These are phyloP conservation scores for Sinosuthora webbiana DNA, from an alignment of 2,113 vertebrate species.

Conservation along the genomic window DNA sequence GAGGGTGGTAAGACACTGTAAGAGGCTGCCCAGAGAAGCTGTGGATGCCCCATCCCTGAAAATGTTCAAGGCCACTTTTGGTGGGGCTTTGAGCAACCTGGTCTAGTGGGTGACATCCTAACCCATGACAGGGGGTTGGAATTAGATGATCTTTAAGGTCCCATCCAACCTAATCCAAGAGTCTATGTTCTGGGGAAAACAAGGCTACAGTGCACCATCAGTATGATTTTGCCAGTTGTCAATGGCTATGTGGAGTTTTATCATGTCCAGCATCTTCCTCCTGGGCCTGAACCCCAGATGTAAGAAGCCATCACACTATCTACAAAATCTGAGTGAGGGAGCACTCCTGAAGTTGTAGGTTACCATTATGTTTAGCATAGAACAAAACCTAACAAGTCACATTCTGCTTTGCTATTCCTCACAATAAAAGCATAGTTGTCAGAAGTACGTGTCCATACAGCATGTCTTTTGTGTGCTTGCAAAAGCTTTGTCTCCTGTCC, in stretches of 20 bases:
- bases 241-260: neutral
- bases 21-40: neutral
- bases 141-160: neutral
- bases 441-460: neutral
- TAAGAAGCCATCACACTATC: neutral
- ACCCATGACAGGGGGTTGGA: rapidly evolving
- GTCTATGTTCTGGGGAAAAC: neutral
- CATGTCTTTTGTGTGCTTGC: neutral
- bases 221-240: neutral
- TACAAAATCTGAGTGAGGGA: neutral
- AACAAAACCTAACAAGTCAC: neutral
- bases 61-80: neutral
- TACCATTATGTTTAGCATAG: neutral
- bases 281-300: neutral
- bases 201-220: neutral
- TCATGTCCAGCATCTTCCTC: neutral
- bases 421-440: neutral
- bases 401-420: neutral
- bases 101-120: neutral
- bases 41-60: neutral
- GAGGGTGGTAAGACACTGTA: neutral
- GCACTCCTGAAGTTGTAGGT: neutral
- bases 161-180: neutral
- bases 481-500: neutral
- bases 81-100: neutral